phyloP scores from a whole-genome alignment of 1,140 invertebrate genomes.

The Vanessa tameamea region DNA sequence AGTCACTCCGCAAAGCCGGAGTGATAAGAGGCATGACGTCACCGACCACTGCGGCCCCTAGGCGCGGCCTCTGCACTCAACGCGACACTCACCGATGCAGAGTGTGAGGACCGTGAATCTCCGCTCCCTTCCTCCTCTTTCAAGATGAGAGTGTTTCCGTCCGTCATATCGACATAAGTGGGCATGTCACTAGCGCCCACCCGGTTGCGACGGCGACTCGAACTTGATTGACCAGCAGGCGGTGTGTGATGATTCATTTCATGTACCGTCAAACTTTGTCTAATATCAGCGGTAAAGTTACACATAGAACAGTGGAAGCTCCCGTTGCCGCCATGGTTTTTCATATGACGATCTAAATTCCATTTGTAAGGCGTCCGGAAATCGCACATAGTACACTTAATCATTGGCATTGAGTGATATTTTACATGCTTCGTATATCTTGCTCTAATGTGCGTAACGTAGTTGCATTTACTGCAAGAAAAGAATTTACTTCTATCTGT shows the following conservation, averaged over 20 bases:
- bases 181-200: conserved; percentile 85
- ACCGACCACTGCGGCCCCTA: conserved; percentile 54
- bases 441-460: conserved; percentile 93
- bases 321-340: conserved; percentile 92
- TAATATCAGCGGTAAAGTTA: conserved; percentile 95
- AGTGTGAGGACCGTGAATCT: conserved; percentile 69
- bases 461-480: conserved; percentile 93
- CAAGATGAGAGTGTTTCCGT: conserved; percentile 50
- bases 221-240: conserved; percentile 83
- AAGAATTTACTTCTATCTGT: conserved; percentile 86
- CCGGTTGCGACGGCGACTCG: conserved; percentile 82
- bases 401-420: conserved; percentile 95
- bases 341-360: conserved; percentile 95
- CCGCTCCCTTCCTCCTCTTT: conserved; percentile 76
- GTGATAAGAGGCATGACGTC: conserved; percentile 65
- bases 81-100: conserved; percentile 70
- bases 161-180: conserved; percentile 41
- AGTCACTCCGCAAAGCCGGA: conserved; percentile 50
- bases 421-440: conserved; percentile 97
- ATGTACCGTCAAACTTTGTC: conserved; percentile 95
- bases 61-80: conserved; percentile 51
- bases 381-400: conserved; percentile 95
- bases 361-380: conserved; percentile 96
- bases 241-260: conserved; percentile 94
- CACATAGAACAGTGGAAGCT: conserved; percentile 92